phyloP scores from a whole-genome alignment of 92 coral and sea anemone species.

The Pocillopora meandrina region DNA sequence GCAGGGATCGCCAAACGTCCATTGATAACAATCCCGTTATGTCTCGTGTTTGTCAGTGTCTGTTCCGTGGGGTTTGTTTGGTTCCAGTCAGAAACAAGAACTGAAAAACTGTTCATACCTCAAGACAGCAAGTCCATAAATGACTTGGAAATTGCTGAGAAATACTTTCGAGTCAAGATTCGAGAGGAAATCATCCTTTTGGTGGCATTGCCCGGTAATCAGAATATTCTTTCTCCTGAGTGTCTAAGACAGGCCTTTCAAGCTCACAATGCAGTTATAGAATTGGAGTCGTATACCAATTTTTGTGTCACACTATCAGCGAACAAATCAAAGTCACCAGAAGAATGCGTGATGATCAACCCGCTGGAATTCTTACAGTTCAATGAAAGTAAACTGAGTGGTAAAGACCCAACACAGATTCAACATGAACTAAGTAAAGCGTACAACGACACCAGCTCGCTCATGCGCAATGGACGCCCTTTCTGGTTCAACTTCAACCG shows the following conservation, averaged over 20 bases:
- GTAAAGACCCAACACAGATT: conserved; percentile 9
- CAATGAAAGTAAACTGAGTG: conserved; percentile 10
- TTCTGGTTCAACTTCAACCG: conserved; percentile 47
- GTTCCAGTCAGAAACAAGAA: conserved; percentile 72
- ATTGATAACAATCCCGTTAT: conserved; percentile 39
- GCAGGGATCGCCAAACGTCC: conserved; percentile 59
- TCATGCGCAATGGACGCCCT: conserved; percentile 65
- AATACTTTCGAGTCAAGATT: conserved; percentile 59
- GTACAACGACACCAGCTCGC: conserved; percentile 26
- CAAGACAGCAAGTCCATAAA: conserved; percentile 74
- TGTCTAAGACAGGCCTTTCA: conserved; percentile 58
- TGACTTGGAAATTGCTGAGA: conserved; percentile 68
- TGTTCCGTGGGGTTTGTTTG: conserved; percentile 78
- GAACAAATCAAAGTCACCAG: conserved; percentile 4
- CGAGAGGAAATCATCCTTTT: conserved; percentile 62
- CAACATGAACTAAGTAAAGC: conserved; percentile 22
- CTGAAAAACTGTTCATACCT: conserved; percentile 76
- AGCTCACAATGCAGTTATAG: conserved; percentile 46
- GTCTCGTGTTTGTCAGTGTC: conserved; percentile 51
- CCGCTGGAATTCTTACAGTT: conserved; percentile 54
- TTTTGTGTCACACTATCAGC: conserved; percentile 53
- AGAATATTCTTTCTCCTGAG: conserved; percentile 31
- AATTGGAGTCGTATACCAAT: conserved; percentile 47
- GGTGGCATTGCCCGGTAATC: conserved; percentile 41
- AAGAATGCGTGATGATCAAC: conserved; percentile 32